These are phyloP conservation scores for Pherbina coryleti DNA, from an alignment of 2,888 invertebrate genomes.

Conservation along the genomic window DNA sequence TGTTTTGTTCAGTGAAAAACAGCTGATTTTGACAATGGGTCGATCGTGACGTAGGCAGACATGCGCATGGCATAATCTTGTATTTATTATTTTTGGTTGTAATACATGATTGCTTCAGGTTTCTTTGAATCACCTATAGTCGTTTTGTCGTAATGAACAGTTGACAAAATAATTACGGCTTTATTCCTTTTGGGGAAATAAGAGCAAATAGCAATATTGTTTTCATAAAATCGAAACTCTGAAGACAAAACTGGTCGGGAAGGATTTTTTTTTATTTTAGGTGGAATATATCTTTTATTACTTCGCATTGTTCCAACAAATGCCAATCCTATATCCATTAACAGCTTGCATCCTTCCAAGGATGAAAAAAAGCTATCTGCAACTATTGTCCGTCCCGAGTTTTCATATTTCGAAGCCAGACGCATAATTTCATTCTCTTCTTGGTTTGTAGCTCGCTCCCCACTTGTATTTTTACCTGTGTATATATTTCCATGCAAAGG, in stretches of 20 bases:
- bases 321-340: not conserved
- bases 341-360: not conserved
- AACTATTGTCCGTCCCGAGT: not conserved
- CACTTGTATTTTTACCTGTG: not conserved
- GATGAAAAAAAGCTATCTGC: not conserved
- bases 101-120: not conserved
- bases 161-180: not conserved
- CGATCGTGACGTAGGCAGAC: too few species aligned
- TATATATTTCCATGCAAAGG: not conserved
- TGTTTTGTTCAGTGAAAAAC: too few species aligned
- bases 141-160: not conserved
- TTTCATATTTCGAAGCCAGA: not conserved
- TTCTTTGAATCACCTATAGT: not conserved
- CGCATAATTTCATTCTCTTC: not conserved
- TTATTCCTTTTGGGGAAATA: not conserved
- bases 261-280: not conserved
- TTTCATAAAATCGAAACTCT: not conserved
- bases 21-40: too few species aligned
- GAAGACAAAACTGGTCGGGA: too few species aligned
- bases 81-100: too few species aligned
- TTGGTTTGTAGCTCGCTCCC: not conserved
- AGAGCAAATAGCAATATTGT: not conserved
- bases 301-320: not conserved
- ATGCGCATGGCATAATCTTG: too few species aligned
- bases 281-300: not conserved